Evolutionary conservation across 2,888 invertebrate species (phyloP).

Genomic region (Imbricaverruca yamaguchii): DNA sequence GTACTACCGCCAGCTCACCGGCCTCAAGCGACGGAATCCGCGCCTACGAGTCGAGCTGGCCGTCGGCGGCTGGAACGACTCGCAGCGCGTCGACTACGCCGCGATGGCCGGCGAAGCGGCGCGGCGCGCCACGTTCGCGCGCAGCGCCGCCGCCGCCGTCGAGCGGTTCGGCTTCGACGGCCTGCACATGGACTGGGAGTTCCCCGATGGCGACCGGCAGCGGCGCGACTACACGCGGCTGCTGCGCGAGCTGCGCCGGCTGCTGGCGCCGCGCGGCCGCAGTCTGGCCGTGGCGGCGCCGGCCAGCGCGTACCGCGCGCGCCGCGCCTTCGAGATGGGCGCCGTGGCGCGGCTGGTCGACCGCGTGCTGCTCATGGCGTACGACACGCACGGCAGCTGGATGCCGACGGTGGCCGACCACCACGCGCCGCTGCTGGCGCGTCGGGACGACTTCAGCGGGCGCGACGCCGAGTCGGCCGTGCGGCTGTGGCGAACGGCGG

Average conservation of each 20-base stretch:
- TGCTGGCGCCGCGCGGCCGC: slow-evolving; percentile 43
- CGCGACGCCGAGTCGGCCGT: background rate
- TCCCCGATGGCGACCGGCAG: slow-evolving; percentile 53
- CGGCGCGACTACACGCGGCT: background rate
- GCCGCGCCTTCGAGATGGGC: slow-evolving; percentile 68
- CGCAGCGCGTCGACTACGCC: slow-evolving; percentile 77
- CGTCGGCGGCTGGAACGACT: slow-evolving; percentile 93
- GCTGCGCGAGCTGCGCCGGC: slow-evolving; percentile 5
- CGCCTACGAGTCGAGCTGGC: slow-evolving; percentile 66
- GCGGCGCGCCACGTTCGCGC: slow-evolving; percentile 58
- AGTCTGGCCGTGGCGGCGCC: slow-evolving; percentile 73
- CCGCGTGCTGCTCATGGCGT: slow-evolving; percentile 76
- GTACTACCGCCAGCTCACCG: background rate
- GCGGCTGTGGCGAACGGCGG: slow-evolving; percentile 65
- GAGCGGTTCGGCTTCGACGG: slow-evolving; percentile 64
- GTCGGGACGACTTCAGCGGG: background rate
- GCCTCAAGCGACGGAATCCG: slow-evolving; percentile 54
- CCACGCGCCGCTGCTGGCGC: slow-evolving; percentile 59
- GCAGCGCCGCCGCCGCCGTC: slow-evolving; percentile 43
- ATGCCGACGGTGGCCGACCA: slow-evolving; percentile 65
- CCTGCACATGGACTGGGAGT: slow-evolving; percentile 87
- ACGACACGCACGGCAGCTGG: slow-evolving; percentile 83
- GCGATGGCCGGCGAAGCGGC: slow-evolving; percentile 60
- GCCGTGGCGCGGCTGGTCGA: slow-evolving; percentile 48
- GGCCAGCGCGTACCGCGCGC: slow-evolving; percentile 84